Conservation (phyloP, 2,797 vertebrate species). For the Myripristis jacobus region DNA sequence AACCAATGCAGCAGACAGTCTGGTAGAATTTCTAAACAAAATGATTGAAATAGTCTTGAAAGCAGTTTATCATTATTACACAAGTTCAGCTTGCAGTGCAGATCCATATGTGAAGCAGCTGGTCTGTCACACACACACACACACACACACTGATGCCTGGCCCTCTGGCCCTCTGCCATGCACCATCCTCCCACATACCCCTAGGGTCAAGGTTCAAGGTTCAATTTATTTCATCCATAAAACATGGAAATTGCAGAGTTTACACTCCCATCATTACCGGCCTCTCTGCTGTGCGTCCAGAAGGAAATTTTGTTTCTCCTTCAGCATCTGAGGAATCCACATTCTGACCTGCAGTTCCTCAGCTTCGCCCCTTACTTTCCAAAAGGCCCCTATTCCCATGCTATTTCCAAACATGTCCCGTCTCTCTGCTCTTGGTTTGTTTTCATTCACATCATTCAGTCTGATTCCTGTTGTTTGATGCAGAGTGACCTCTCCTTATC, state of each 20-base stretch:
- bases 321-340: conserved; percentile 68
- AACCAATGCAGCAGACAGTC: too few relatives aligned
- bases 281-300: conserved; percentile 36
- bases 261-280: too few relatives aligned
- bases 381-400: conserved; percentile 61
- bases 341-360: conserved; percentile 62
- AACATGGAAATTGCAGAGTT: too few relatives aligned
- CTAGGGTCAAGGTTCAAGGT: too few relatives aligned
- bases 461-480: conserved; percentile 34
- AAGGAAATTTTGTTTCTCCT: conserved; percentile 61
- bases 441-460: conserved; percentile 45
- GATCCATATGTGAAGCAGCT: not conserved
- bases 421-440: conserved; percentile 54
- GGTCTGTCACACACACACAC: not conserved
- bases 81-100: not conserved
- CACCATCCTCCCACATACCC: conserved; percentile 41
- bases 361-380: conserved; percentile 14
- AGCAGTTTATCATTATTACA: not conserved
- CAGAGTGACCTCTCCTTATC: conserved; percentile 19
- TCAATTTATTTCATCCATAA: too few relatives aligned
- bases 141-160: not conserved
- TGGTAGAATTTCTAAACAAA: not conserved
- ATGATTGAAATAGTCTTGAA: not conserved
- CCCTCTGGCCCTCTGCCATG: conserved; percentile 48
- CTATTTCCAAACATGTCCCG: conserved; percentile 28